These are phyloP conservation scores for Hylia prasina DNA, from an alignment of 2,113 vertebrate species.

Conservation along the genomic window DNA sequence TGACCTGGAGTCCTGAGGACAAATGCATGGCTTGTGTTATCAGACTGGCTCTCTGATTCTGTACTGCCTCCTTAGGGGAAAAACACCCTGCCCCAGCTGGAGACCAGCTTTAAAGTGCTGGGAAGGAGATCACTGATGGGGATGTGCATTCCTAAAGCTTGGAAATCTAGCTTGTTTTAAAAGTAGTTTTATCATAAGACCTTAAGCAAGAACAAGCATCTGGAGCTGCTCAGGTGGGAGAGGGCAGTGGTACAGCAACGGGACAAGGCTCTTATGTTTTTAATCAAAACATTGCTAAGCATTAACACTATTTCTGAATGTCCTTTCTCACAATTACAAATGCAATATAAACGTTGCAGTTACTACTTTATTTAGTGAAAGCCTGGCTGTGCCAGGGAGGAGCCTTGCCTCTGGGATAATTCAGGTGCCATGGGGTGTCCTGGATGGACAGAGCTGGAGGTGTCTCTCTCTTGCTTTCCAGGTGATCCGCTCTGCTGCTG, in stretches of 20 bases:
- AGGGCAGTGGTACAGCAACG: neutral
- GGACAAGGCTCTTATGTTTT: neutral
- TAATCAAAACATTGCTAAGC: neutral
- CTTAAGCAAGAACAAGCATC: neutral
- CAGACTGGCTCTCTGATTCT: neutral
- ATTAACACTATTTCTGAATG: neutral
- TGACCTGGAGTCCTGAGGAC: neutral
- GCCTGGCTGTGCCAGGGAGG: neutral
- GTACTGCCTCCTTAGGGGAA: neutral
- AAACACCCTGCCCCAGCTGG: neutral
- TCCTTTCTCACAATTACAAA: neutral
- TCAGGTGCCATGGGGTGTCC: neutral
- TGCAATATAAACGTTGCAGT: neutral
- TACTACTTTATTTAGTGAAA: neutral
- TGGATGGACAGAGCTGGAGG: neutral
- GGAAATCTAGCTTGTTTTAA: neutral
- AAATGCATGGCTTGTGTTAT: accelerated
- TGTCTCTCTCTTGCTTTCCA: constrained; percentile 28
- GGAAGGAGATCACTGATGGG: neutral
- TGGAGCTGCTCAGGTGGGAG: neutral
- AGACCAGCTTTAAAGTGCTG: neutral
- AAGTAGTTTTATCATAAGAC: neutral
- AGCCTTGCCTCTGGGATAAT: neutral
- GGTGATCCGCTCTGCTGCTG: constrained; percentile 89
- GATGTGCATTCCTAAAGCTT: neutral